Evolutionary conservation across 2,888 invertebrate genomes (phyloP).

Genomic region (Amphipyra tragopoginis): DNA sequence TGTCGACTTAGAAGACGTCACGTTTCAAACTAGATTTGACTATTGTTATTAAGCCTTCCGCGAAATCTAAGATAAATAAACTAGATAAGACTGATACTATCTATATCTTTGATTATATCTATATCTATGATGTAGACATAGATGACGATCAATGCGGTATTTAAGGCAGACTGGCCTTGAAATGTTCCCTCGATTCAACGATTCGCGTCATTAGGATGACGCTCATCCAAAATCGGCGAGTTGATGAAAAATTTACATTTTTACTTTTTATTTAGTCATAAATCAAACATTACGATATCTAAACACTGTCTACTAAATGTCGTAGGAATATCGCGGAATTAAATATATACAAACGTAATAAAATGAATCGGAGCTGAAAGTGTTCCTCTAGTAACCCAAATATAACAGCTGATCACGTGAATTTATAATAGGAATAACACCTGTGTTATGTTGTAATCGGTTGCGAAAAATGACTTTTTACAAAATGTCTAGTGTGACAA

Average conservation of each 20-base stretch:
- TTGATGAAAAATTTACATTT: conserved; percentile 26
- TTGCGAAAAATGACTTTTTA: not conserved
- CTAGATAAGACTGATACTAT: conserved; percentile 18
- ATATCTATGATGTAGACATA: conserved; percentile 11
- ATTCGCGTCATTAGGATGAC: conserved; percentile 26
- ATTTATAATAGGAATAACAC: conserved; percentile 38
- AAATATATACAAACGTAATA: conserved; percentile 39
- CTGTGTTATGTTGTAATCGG: conserved; percentile 23
- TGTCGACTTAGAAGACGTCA: too few relatives aligned
- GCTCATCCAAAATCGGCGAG: conserved; percentile 21
- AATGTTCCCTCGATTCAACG: conserved; percentile 9
- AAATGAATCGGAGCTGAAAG: conserved; percentile 40
- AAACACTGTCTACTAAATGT: conserved; percentile 36
- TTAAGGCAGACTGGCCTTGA: conserved; percentile 18
- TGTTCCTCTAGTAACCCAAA: conserved; percentile 65
- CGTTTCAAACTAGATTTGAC: not conserved
- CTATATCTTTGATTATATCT: not conserved
- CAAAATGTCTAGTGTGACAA: conserved; percentile 5
- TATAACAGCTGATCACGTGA: conserved; percentile 58
- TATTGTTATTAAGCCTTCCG: not conserved
- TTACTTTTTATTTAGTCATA: conserved; percentile 32
- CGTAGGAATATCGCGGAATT: conserved; percentile 20
- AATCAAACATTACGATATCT: conserved; percentile 43
- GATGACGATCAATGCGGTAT: conserved; percentile 1
- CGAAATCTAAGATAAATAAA: conserved; percentile 7